Conservation (phyloP, 2,797 vertebrate species). For the Pogoniulus pusillus region DNA sequence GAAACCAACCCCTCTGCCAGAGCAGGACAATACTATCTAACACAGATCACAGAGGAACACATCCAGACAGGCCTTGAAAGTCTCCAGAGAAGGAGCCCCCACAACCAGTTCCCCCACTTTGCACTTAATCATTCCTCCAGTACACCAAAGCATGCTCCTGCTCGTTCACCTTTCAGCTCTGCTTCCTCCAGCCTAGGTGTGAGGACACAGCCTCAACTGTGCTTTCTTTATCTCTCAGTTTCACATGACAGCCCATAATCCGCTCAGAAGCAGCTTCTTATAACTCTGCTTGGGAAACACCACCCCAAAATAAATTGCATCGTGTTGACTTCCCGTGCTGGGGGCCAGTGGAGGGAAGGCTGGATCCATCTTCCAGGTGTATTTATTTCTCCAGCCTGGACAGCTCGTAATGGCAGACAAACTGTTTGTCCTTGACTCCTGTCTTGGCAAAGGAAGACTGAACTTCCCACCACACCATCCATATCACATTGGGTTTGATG, state of each 20-base stretch:
- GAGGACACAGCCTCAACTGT: neutral
- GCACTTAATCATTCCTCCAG: neutral
- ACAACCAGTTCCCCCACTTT: neutral
- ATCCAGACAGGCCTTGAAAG: too few species aligned
- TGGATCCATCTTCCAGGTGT: neutral
- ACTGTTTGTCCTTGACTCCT: slow-evolving; percentile 60
- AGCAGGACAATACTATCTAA: too few species aligned
- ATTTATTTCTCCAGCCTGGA: slow-evolving; percentile 59
- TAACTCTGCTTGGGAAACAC: neutral
- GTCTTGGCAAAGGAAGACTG: slow-evolving; percentile 52
- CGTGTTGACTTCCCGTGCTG: neutral
- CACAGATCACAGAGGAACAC: too few species aligned
- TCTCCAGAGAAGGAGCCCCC: too few species aligned
- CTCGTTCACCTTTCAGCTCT: neutral
- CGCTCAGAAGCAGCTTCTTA: neutral
- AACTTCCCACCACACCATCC: slow-evolving; percentile 53
- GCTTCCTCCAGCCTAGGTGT: neutral
- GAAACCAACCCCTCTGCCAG: too few species aligned
- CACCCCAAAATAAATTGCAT: neutral
- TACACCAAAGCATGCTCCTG: rapidly evolving
- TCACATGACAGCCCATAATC: neutral
- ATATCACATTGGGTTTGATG: slow-evolving; percentile 67
- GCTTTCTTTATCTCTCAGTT: neutral
- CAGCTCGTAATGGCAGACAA: slow-evolving; percentile 63
- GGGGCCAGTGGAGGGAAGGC: neutral